phyloP scores from a whole-genome alignment of 1,140 invertebrate genomes.

The Lucilia cuprina region DNA sequence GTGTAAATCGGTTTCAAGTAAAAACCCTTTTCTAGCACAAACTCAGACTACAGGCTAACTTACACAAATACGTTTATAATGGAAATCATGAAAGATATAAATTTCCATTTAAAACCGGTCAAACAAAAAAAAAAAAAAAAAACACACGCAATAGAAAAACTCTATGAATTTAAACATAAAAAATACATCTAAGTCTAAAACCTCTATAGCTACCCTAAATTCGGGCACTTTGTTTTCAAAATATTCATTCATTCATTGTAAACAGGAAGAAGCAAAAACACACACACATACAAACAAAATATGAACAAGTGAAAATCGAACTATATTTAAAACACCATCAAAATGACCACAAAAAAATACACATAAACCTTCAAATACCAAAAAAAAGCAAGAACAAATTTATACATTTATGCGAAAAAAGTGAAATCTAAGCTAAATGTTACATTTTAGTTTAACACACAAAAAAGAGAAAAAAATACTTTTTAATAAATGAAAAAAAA shows the following conservation, averaged over 20 bases:
- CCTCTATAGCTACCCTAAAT: not conserved
- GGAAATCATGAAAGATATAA: not conserved
- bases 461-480: not conserved
- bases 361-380: not conserved
- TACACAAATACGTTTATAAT: not conserved
- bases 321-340: not conserved
- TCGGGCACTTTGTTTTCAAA: not conserved
- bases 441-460: not conserved
- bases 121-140: not conserved
- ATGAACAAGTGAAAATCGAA: not conserved
- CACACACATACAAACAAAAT: not conserved
- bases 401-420: not conserved
- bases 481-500: not conserved
- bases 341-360: not conserved
- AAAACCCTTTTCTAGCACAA: not conserved
- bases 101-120: not conserved
- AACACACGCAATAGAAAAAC: not conserved
- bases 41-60: not conserved
- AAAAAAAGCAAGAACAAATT: not conserved
- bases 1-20: not conserved
- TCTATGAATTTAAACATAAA: not conserved
- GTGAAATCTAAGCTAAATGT: conserved; percentile 11
- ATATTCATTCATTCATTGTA: not conserved
- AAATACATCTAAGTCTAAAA: not conserved
- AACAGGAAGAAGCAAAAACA: not conserved